Conservation (phyloP, 92 coral and sea anemone genomes). For the Heliopora coerulea region DNA sequence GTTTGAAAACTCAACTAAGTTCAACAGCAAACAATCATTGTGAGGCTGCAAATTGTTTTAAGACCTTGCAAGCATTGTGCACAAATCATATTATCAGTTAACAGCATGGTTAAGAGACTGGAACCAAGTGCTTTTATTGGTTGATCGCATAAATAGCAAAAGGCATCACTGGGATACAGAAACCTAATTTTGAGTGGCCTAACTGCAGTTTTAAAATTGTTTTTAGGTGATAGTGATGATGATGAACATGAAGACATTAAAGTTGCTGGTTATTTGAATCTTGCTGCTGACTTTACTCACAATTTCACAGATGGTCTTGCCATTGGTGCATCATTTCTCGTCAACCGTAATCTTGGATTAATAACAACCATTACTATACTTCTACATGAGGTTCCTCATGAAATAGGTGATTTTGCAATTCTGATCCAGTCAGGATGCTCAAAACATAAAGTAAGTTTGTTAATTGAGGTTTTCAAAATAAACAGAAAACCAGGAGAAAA, state of each 20-base stretch:
- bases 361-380: conserved; percentile 92
- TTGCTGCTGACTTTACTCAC: conserved; percentile 97
- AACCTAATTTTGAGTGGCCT: too few species aligned
- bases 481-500: too few species aligned
- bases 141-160: too few species aligned
- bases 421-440: conserved; percentile 93
- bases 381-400: conserved; percentile 96
- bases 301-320: conserved; percentile 98
- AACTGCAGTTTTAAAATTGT: neutral
- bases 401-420: conserved; percentile 98
- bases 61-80: too few species aligned
- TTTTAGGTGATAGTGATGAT: conserved; percentile 27
- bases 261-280: conserved; percentile 95
- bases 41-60: too few species aligned
- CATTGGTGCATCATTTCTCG: conserved; percentile 96
- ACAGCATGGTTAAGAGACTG: too few species aligned
- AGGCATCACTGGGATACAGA: too few species aligned
- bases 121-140: too few species aligned
- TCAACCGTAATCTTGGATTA: conserved; percentile 82
- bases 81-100: too few species aligned
- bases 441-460: conserved; percentile 72
- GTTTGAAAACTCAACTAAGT: too few species aligned
- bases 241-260: conserved; percentile 67
- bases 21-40: too few species aligned
- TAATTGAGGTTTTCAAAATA: too few species aligned